Base-by-base conservation (phyloP, 2,888 invertebrate species). In the Deilephila porcellus region DNA sequence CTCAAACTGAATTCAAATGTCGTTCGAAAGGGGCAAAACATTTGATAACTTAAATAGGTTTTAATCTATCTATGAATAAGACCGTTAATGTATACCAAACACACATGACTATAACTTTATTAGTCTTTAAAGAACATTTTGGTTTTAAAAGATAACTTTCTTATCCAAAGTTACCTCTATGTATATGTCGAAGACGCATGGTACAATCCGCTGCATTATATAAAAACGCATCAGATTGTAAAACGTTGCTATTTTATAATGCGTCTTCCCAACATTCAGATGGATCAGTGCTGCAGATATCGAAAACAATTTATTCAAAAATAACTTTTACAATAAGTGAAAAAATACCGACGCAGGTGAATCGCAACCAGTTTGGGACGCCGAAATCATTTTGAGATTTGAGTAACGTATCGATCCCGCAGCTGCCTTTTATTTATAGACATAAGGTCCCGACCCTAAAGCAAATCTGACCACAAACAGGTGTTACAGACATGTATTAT, bases 391-490 rank as follows among this genome's bases (percentile, higher is more conserved):
- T 71, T 59, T n/a, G 59, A 34, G 59, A 71, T 71, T 73, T 45
- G 34, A 56, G 20, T 34, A 14, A 62, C 8, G 19, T 59, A 73
- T 67, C 34, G 56, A 45, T 67, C 59, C 11, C 20, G 25, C 67
- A 29, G 84, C 77, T 83, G 82, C 81, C 82, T 78, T 82, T 87
- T 86, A 88, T 89, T 88, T 88, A 89, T 88, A 85, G 84, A 85
- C 85, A 86, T 85, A 83, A 86, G 82, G 81, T 81, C 78, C 74
- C 73, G 37, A 74, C 77, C 72, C 70, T 45, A 32, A 70, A 72
- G 72, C 53, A 20, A 60, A 62, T 60, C 70, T 52, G 72, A 74
- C 67, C 53, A 60, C 60, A 82, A 81, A 82, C 86, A 86, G 86
- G 85, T 86, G 85, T 82, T 82, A 79, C 71, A 73, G 81, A 80